A percentile compares a stretch with the other conserved stretches of the same genome.
Evolutionary conservation across 2,797 vertebrate genomes (phyloP).

Genomic region (Lepidocolaptes lacrymiger): DNA sequence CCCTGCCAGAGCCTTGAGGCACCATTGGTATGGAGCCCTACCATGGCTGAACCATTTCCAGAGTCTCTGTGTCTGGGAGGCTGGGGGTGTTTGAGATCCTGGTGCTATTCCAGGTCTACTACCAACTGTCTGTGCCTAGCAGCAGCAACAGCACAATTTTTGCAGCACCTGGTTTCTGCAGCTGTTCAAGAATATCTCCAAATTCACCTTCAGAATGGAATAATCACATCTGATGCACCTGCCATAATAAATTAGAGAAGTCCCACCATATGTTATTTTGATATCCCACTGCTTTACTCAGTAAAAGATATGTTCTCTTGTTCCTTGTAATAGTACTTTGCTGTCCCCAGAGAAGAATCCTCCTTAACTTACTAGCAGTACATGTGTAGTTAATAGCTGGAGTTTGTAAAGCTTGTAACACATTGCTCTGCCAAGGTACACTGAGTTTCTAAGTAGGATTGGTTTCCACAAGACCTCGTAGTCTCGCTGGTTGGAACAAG

Average conservation of each 20-base stretch:
- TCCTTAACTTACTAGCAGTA: not conserved
- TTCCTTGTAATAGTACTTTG: not conserved
- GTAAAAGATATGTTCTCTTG: not conserved
- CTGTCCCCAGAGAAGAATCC: not conserved
- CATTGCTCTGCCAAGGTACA: not conserved
- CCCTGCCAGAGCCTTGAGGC: not conserved
- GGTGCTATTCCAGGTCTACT: not conserved
- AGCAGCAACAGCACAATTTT: not conserved
- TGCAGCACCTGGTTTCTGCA: not conserved
- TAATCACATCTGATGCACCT: not conserved
- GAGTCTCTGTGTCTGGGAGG: accelerated
- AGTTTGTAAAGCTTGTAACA: not conserved
- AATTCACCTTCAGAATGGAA: not conserved
- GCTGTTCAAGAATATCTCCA: not conserved
- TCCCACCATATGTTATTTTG: not conserved
- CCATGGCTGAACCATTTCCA: not conserved
- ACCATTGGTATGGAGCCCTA: accelerated
- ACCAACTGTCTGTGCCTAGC: not conserved
- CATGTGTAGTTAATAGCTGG: not conserved
- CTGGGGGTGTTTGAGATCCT: not conserved
- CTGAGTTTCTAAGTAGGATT: not conserved
- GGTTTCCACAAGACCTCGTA: not conserved
- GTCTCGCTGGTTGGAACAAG: not conserved
- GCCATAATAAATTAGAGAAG: not conserved
- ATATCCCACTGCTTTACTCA: not conserved